phyloP scores from a whole-genome alignment of 1,140 invertebrate genomes.

The Mactra quadrangularis region DNA sequence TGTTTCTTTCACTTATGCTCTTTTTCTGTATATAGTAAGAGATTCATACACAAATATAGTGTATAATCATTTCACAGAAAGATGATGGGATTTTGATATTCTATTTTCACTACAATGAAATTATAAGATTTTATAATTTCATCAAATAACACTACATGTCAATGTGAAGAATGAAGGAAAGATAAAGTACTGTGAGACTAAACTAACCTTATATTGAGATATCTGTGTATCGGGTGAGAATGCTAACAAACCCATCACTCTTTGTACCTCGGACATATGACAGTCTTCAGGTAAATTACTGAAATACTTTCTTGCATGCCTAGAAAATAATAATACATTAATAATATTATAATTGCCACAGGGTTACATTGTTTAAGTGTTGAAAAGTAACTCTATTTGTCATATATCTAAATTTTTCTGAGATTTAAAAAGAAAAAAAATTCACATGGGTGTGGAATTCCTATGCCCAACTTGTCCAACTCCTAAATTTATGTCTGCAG shows the following conservation, averaged over 20 bases:
- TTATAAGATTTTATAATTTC: too few relatives aligned
- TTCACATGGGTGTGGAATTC: neutral
- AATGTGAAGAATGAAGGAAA: too few relatives aligned
- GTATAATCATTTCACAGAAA: too few relatives aligned
- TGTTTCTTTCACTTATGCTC: too few relatives aligned
- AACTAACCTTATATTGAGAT: constrained; percentile 86
- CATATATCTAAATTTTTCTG: neutral
- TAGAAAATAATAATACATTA: constrained; percentile 70
- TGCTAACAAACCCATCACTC: constrained; percentile 97
- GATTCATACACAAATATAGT: too few relatives aligned
- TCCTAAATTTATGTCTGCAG: too few relatives aligned
- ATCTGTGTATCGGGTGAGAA: constrained; percentile 91
- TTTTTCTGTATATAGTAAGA: too few relatives aligned
- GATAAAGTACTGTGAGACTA: neutral
- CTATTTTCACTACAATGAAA: too few relatives aligned
- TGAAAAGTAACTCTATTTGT: neutral
- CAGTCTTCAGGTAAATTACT: constrained; percentile 88
- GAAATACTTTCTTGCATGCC: constrained; percentile 97
- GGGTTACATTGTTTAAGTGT: neutral
- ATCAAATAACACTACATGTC: too few relatives aligned
- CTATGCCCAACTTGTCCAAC: too few relatives aligned
- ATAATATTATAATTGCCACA: too few relatives aligned
- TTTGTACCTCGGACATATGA: constrained; percentile 94
- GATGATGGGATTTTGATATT: too few relatives aligned
- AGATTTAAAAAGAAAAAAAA: neutral